phyloP scores from a whole-genome alignment of 2,113 vertebrate genomes.

The Amblyornis subalaris region DNA sequence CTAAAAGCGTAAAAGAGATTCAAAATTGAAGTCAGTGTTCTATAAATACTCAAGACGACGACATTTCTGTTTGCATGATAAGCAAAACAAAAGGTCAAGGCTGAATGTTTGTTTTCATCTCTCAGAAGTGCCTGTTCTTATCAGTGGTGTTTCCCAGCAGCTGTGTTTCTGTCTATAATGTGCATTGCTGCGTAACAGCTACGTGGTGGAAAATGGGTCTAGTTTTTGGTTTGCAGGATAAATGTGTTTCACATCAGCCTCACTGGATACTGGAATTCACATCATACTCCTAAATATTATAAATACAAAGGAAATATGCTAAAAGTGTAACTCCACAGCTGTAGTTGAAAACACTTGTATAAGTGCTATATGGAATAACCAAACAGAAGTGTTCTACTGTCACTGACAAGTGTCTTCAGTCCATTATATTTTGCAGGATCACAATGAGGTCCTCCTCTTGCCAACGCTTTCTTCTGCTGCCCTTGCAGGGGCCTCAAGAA shows the following conservation, averaged over 20 bases:
- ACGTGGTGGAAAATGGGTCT: not conserved
- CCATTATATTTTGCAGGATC: not conserved
- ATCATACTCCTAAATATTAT: not conserved
- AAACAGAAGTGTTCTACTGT: not conserved
- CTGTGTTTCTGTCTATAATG: not conserved
- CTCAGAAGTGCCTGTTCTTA: not conserved
- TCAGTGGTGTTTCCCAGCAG: not conserved
- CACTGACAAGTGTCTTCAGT: not conserved
- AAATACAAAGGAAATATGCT: not conserved
- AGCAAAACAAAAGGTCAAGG: slow-evolving; percentile 18
- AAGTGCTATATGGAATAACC: not conserved
- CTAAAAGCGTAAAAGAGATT: not conserved
- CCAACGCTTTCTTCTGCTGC: not conserved
- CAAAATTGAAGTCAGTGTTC: not conserved
- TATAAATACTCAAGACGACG: slow-evolving; percentile 10
- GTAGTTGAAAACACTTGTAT: not conserved
- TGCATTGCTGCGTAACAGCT: not conserved
- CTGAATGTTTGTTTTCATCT: not conserved
- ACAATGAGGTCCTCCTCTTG: not conserved
- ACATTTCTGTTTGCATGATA: not conserved
- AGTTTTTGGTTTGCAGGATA: not conserved
- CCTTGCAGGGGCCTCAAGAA: not conserved
- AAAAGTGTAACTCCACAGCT: not conserved
- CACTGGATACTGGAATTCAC: not conserved
- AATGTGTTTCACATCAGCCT: not conserved